Evolutionary conservation across 2,113 vertebrate species (phyloP), one percentile per base, ranked within the genome.

Genomic region (Pyrgilauda ruficollis): DNA sequence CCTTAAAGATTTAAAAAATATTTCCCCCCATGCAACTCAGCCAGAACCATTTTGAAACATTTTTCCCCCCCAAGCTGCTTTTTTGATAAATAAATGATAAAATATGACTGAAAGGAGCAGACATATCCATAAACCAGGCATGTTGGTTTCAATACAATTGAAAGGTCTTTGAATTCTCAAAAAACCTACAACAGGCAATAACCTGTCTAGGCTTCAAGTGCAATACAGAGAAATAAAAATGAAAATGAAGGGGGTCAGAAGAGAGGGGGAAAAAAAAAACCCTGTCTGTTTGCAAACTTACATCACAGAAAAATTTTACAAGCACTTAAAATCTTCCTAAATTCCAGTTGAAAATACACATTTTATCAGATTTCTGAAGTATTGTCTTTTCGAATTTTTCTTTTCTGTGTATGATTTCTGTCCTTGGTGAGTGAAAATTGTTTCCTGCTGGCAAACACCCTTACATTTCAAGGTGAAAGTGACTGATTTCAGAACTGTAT

Each of bases 61-160:
- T 28, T 72, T 73, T 82, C 64, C 18, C 64, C 18, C 50, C 52
- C 30, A 74, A 82, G 84, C 46, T 70, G 46, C 16, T 64, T 24
- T 31, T 91, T 76, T 84, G 74, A 83, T 93, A 67, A 96, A 83
- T 84, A 91, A 89, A 70, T 93, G 43, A 84, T 80, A 62, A 93
- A 96, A 84, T 67, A 76, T 16, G 39, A 83, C 56, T 12, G 14
- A 53, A 88, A 68, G 22, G 19, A 89, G 53, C 31, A 70, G 46
- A 66, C 12, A 62, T 9, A 62, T 26, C 37, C 84, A 35, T 15
- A 61, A 94, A 58, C 18, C 18, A 83, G 37, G 30, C 55, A 61
- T 21, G 12, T 20, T 69, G 33, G 27, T 53, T 84, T 81, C 69
- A 82, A 11, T 61, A 47, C 41, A 78, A 23, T 39, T 62, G 27